Evolutionary conservation across 2,113 vertebrate genomes (phyloP).

Genomic region (Gallinago jamesoni): DNA sequence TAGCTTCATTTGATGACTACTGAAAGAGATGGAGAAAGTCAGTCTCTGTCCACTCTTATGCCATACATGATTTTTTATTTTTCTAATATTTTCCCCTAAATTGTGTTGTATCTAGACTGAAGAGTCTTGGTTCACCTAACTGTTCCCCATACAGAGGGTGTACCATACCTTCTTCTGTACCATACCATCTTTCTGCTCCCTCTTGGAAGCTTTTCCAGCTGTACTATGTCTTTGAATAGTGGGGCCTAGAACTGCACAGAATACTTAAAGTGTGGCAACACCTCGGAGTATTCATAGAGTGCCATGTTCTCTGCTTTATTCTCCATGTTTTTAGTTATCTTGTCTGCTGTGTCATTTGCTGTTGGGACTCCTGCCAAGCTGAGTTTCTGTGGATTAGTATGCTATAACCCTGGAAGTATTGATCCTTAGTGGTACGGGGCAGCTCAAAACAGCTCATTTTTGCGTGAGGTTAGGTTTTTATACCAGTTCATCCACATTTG

Average conservation of each 20-base stretch:
- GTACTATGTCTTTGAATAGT: background rate
- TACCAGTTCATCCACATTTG: background rate
- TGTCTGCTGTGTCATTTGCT: background rate
- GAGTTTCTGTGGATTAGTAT: background rate
- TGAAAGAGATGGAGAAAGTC: background rate
- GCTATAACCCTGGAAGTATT: background rate
- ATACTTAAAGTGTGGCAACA: background rate
- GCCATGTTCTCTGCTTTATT: background rate
- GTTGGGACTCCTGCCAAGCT: accelerated
- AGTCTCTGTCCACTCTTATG: background rate
- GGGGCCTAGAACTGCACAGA: background rate
- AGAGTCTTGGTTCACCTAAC: background rate
- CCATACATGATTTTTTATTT: background rate
- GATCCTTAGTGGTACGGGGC: background rate
- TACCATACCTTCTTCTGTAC: background rate
- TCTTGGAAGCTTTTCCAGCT: background rate
- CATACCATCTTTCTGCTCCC: background rate
- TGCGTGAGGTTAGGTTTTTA: background rate
- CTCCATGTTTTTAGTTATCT: background rate
- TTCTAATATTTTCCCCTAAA: background rate
- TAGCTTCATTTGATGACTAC: background rate
- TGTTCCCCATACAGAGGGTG: background rate
- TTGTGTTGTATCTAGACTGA: background rate
- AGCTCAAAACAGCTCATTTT: background rate
- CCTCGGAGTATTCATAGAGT: background rate